Base-by-base conservation (phyloP, 2,113 vertebrate genomes). In the Suncus etruscus region DNA sequence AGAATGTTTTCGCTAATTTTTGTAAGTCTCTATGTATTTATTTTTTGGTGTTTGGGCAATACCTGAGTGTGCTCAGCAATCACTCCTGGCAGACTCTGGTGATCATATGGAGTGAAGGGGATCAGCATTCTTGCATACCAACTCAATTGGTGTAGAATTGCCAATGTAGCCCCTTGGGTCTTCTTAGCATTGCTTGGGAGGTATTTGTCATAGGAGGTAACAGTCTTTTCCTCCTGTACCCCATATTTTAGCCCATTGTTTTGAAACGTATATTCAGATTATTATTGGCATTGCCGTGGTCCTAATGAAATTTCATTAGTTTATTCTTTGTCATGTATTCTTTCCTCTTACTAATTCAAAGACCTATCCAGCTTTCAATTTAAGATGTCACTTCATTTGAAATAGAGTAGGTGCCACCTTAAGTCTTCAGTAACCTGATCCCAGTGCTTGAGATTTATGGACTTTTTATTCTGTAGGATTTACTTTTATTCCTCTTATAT, bases 151-250 rank as follows among this genome's bases (percentile, higher is more conserved):
- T 16, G 18, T 54, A 54, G 54, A 54, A 16, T 54, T 54, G 54
- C 11, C 54, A 14, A 4, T 54, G 54, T 12, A 54, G 54, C 54
- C 54, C 54, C 54, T 54, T 54, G 54, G 11, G 3, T 54, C 54
- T 54, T 16, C 54, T 54, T 12, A 54, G 54, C 54, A 54, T 11
- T 15, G 54, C 9, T 54, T 54, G 54, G 54, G 54, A 87, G n/a
- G 45, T 81, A 14, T 25, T 90, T 93, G 14, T 15, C 87, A 4
- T 87, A 32, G 51, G 58, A 51, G n/a, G 8, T 86, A 96, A 85
- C 85, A 45, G 61, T 76, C 85, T 69, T 65, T 63, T 18, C 3
- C 29, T 31, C 29, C 10, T n/a, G 2, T 14, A 14, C 3, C 16
- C 10, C 6, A 11, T 87, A 65, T 69, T 89, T 95, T 78, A 39